Base-by-base conservation (phyloP, 64 coral and sea anemone genomes). In the Acropora tenuis region DNA sequence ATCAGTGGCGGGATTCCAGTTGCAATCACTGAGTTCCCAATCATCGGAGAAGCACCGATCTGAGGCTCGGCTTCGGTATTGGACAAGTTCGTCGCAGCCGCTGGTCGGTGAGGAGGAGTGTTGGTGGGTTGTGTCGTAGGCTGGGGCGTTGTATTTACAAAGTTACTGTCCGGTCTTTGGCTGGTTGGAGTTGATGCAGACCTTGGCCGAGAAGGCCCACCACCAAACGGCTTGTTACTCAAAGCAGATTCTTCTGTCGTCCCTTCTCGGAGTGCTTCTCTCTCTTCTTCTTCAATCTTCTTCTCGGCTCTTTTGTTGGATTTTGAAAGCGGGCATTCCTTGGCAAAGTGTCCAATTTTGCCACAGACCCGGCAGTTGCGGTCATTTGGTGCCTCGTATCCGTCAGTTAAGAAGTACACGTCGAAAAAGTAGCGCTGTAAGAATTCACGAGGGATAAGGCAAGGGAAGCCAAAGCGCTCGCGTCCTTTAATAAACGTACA, bases 341-440 rank as follows among this genome's bases (percentile, higher is more conserved):
- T 96, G n/a, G 95, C 95, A 66, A 94, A 78, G 43, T 96, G 95
- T 19, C 95, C 95, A 55, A 96, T 96, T 59, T 76, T 81, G 41
- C 88, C 82, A 46, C 95, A 96, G 6, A 88, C 88, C 1, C 92
- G 83, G 53, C 91, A 96, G 73, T 92, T 96, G 61, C 95, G 87
- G 45, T 96, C 95, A 13, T 68, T 73, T 41, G 95, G 95, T 41
- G 88, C 95, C 2, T 87, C 47, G 50, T 55, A 78, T 41, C 95
- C 95, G 44, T 96, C 95, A 42, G 80, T 90, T 47, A 96, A 58
- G 73, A 53, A 77, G 16, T 75, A 58, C 0, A 89, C 75, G 50
- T 96, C 50, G 63, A 96, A 96, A 82, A 94, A 96, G 69, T 82
- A 90, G 0, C 86, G 75, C 49, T 89, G 76, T 4, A 61, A 45